phyloP scores from a whole-genome alignment of 2,113 vertebrate genomes.

The Cyprinus carpio region DNA sequence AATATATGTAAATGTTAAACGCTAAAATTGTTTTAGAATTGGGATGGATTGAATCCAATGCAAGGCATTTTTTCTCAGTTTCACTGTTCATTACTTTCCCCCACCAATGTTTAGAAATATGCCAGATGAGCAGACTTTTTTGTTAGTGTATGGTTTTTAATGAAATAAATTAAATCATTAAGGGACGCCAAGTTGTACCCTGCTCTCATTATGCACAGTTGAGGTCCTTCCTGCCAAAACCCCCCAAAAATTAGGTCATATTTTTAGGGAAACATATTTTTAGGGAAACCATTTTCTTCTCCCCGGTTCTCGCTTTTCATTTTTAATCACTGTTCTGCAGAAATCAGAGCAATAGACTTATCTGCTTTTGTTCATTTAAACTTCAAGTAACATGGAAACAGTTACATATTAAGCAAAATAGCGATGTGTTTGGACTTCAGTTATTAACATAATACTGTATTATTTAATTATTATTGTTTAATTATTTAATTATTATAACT shows the following conservation, averaged over 20 bases:
- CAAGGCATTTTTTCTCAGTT: neutral
- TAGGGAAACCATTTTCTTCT: neutral
- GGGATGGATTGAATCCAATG: neutral
- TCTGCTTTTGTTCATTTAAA: neutral
- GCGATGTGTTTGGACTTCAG: neutral
- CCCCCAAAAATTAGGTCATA: neutral
- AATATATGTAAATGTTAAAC: neutral
- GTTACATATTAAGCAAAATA: constrained; percentile 7
- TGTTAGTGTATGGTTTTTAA: neutral
- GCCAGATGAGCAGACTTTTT: neutral
- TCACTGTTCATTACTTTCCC: neutral
- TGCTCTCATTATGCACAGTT: neutral
- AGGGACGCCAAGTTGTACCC: neutral
- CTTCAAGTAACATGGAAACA: neutral
- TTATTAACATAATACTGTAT: neutral
- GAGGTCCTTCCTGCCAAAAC: neutral
- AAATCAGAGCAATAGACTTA: neutral
- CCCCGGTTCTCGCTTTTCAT: neutral
- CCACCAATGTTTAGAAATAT: neutral
- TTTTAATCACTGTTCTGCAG: neutral
- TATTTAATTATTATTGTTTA: no score
- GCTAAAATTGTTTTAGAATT: neutral
- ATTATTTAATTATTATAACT: no score
- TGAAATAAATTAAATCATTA: neutral
- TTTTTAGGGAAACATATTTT: neutral